Conservation (phyloP, 1,140 invertebrate genomes). For the Dufourea novaeangliae region DNA sequence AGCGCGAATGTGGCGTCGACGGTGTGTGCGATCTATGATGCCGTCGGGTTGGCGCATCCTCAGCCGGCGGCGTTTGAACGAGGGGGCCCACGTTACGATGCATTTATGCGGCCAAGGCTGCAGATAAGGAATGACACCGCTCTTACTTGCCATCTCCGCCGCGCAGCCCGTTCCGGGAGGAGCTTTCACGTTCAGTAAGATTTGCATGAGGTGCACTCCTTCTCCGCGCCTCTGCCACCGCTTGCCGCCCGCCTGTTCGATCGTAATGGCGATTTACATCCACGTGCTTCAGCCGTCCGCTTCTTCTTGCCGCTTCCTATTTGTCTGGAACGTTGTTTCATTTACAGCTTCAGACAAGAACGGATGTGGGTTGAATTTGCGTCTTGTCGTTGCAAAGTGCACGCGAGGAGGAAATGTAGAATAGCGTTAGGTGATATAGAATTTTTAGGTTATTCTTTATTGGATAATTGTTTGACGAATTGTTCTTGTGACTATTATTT, state of each 20-base stretch:
- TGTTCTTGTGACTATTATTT: no score
- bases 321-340: conserved; percentile 30
- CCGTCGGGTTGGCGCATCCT: conserved; percentile 18
- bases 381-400: no score
- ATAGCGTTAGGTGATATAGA: no score
- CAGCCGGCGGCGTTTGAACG: conserved; percentile 47
- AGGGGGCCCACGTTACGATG: conserved; percentile 70
- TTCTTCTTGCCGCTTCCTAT: conserved; percentile 15
- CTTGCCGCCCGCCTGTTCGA: conserved; percentile 47
- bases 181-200: conserved; percentile 60
- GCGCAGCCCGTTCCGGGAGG: conserved; percentile 42
- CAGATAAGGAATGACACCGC: conserved; percentile 76
- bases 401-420: no score
- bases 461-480: no score
- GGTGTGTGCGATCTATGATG: conserved; percentile 27
- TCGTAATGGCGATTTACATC: conserved; percentile 61
- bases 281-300: conserved; percentile 42
- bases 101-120: conserved; percentile 75
- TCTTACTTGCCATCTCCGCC: conserved; percentile 66
- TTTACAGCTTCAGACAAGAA: background rate
- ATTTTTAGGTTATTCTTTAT: no score
- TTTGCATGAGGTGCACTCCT: conserved; percentile 59
- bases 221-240: background rate
- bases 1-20: background rate
- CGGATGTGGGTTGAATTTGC: no score